Conservation (phyloP, 2,113 vertebrate genomes). For the Gila orcuttii region DNA sequence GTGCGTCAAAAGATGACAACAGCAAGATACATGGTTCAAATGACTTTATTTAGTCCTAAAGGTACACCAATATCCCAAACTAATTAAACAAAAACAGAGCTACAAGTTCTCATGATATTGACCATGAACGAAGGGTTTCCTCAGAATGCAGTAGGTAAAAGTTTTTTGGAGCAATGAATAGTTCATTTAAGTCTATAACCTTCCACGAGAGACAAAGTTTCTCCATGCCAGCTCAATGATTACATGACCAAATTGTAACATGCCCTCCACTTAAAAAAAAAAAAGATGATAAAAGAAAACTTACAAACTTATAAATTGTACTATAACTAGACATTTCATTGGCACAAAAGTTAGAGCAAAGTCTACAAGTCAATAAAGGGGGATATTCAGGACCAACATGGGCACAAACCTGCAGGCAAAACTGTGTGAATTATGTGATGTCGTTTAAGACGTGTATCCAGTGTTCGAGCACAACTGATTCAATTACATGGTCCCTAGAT, state of each 20-base stretch:
- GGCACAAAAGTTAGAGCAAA: slow-evolving; percentile 61
- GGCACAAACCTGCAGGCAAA: not conserved
- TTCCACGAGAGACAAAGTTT: not conserved
- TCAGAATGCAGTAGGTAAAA: slow-evolving; percentile 55
- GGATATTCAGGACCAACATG: not conserved
- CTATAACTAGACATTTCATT: slow-evolving; percentile 50
- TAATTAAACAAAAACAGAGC: slow-evolving; percentile 66
- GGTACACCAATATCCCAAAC: slow-evolving; percentile 68
- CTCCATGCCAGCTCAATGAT: not conserved
- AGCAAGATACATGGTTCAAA: slow-evolving; percentile 47
- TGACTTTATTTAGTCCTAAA: slow-evolving; percentile 76
- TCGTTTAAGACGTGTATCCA: not conserved
- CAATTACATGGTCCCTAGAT: not conserved
- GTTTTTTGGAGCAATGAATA: slow-evolving; percentile 2
- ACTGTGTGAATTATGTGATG: not conserved
- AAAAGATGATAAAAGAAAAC: slow-evolving; percentile 2
- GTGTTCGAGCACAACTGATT: not conserved
- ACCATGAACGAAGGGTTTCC: slow-evolving; percentile 70
- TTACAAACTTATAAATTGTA: not conserved
- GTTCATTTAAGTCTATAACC: not conserved
- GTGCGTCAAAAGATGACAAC: not conserved
- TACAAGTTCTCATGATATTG: slow-evolving; percentile 60
- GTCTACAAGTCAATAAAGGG: slow-evolving; percentile 39
- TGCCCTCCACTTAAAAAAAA: not conserved
- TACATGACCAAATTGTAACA: not conserved